phyloP scores from a whole-genome alignment of 1,140 invertebrate genomes.

The Dufourea novaeangliae region DNA sequence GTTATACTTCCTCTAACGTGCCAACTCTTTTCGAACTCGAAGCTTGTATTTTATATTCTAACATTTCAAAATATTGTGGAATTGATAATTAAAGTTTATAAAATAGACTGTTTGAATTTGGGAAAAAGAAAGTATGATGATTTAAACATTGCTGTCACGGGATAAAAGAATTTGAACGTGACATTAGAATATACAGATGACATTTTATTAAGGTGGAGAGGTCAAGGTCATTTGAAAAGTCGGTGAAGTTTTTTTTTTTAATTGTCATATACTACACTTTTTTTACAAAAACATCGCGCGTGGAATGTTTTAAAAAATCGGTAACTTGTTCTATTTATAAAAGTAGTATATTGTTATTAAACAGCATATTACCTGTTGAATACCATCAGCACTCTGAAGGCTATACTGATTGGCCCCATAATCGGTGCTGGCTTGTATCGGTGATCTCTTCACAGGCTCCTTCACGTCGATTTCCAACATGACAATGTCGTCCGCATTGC shows the following conservation, averaged over 20 bases:
- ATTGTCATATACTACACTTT: too few species aligned
- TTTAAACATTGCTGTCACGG: neutral
- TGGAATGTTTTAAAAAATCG: too few species aligned
- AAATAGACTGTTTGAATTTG: neutral
- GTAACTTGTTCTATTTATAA: too few species aligned
- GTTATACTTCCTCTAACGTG: neutral
- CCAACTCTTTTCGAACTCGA: too few species aligned
- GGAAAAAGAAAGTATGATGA: neutral
- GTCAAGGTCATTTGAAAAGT: conserved; percentile 4
- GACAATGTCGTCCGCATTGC: conserved; percentile 73
- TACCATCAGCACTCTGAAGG: conserved; percentile 76
- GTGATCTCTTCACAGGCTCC: conserved; percentile 78
- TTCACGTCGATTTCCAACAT: conserved; percentile 79
- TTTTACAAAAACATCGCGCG: too few species aligned
- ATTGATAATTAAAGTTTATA: too few species aligned
- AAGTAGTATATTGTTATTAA: too few species aligned
- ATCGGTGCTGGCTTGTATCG: conserved; percentile 71
- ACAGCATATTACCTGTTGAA: conserved; percentile 73
- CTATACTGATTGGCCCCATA: conserved; percentile 78
- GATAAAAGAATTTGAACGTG: neutral
- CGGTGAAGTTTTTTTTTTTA: too few species aligned
- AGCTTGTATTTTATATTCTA: too few species aligned
- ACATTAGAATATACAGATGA: neutral
- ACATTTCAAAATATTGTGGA: too few species aligned
- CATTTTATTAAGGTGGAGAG: neutral